phyloP scores from a whole-genome alignment of 2,797 vertebrate species.

The Periparus ater region DNA sequence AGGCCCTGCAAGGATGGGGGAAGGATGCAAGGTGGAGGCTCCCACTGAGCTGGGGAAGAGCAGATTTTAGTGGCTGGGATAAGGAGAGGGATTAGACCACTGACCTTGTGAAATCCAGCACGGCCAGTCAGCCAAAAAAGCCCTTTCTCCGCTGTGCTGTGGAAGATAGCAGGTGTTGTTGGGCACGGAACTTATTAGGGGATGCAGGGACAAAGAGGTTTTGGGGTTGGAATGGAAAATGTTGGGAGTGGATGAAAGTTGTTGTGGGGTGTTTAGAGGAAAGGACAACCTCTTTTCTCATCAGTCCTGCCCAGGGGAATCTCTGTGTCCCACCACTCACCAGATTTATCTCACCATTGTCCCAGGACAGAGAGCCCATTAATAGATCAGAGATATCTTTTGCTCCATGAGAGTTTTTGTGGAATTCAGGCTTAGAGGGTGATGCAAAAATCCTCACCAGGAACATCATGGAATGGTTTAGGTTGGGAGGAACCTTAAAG shows the following conservation, averaged over 20 bases:
- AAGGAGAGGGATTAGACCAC: background rate
- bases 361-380: background rate
- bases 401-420: background rate
- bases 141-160: background rate
- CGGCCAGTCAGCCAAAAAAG: background rate
- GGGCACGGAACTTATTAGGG: background rate
- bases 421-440: background rate
- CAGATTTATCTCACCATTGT: background rate
- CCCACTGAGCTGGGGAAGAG: rapidly evolving
- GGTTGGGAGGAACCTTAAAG: background rate
- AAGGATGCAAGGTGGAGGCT: background rate
- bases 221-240: background rate
- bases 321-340: background rate
- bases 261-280: background rate
- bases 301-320: background rate
- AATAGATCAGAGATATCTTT: rapidly evolving
- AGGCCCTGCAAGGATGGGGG: background rate
- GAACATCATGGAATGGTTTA: background rate
- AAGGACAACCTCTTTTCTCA: background rate
- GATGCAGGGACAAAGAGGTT: background rate
- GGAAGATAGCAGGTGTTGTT: background rate
- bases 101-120: background rate
- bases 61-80: rapidly evolving
- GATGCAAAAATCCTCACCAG: background rate
- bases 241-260: background rate